Conservation (phyloP, 1,140 invertebrate genomes). For the Kradibia gibbosae region DNA sequence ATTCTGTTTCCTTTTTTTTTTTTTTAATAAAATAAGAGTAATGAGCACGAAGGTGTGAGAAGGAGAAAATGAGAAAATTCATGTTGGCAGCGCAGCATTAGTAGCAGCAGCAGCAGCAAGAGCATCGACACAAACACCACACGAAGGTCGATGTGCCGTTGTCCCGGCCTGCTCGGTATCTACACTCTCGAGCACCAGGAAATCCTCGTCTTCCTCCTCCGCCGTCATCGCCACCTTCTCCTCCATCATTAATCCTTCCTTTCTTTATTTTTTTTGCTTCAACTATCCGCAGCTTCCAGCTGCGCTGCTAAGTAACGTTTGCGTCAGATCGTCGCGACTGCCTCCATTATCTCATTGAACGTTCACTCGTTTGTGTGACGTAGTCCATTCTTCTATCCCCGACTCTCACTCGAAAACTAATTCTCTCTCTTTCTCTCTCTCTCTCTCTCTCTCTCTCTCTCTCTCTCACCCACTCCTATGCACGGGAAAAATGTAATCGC, state of each 20-base stretch:
- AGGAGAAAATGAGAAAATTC: slow-evolving; percentile 10
- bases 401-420: neutral
- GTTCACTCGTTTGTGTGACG: slow-evolving; percentile 22
- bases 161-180: slow-evolving; percentile 40
- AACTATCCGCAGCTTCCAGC: slow-evolving; percentile 28
- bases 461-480: neutral
- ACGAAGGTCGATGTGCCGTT: slow-evolving; percentile 62
- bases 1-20: too few relatives aligned
- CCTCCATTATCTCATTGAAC: slow-evolving; percentile 47
- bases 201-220: slow-evolving; percentile 53
- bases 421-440: neutral
- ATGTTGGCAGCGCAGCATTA: neutral
- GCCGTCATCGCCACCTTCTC: neutral
- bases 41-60: slow-evolving; percentile 7
- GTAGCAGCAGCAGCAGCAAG: neutral
- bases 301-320: slow-evolving; percentile 31
- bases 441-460: neutral
- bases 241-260: neutral
- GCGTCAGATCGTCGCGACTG: slow-evolving; percentile 28
- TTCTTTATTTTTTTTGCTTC: neutral
- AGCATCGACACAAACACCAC: slow-evolving; percentile 28
- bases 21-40: too few relatives aligned
- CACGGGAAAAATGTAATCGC: neutral
- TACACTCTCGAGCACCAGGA: slow-evolving; percentile 49
- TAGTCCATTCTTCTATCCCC: too few relatives aligned